Evolutionary conservation across 2,888 invertebrate species (phyloP).

Genomic region (Sphaerophoria taeniata): DNA sequence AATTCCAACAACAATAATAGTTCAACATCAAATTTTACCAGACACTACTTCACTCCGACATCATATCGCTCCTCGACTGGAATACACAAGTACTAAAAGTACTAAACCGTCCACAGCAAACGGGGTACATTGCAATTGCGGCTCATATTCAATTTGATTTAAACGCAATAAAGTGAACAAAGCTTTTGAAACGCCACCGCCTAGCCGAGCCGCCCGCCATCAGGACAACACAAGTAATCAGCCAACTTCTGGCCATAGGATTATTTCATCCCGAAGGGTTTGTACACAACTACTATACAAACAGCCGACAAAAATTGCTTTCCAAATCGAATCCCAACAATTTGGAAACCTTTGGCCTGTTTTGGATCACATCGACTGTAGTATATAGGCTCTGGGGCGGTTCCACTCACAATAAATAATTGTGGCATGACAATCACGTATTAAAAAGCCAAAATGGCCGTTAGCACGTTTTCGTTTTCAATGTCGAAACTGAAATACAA

Average conservation of each 20-base stretch:
- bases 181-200: conserved; percentile 1
- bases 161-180: conserved; percentile 54
- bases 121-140: conserved; percentile 52
- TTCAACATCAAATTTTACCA: conserved; percentile 37
- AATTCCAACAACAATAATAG: no score
- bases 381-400: conserved; percentile 8
- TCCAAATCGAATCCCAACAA: conserved; percentile 53
- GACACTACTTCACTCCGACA: conserved; percentile 48
- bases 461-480: conserved; percentile 69
- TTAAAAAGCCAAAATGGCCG: conserved; percentile 72
- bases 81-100: conserved; percentile 54
- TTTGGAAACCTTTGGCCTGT: conserved; percentile 48
- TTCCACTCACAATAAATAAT: conserved; percentile 68
- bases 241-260: conserved; percentile 45
- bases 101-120: conserved; percentile 9
- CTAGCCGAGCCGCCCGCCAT: neutral
- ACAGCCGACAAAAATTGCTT: conserved; percentile 3
- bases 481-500: conserved; percentile 61
- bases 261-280: conserved; percentile 51
- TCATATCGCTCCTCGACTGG: conserved; percentile 22
- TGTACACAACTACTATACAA: neutral
- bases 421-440: conserved; percentile 74
- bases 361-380: no score
- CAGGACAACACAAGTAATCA: conserved; percentile 62
- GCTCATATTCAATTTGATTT: conserved; percentile 62